phyloP scores from a whole-genome alignment of 2,797 vertebrate genomes.

The Oceanodroma leucorhoa region DNA sequence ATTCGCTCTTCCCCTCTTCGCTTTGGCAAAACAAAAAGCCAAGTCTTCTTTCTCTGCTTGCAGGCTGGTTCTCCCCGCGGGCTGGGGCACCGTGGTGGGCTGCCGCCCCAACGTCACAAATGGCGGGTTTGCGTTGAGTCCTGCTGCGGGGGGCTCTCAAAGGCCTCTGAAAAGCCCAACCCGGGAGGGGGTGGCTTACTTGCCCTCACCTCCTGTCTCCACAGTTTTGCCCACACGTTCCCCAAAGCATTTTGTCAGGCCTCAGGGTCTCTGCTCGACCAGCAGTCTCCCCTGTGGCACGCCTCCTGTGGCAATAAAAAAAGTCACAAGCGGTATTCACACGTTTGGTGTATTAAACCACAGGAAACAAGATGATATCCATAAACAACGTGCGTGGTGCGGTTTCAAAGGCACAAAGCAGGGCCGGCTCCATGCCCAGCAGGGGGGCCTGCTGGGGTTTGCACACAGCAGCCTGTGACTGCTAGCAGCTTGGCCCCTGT shows the following conservation, averaged over 20 bases:
- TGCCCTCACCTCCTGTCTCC: background rate
- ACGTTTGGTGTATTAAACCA: background rate
- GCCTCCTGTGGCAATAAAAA: fast-evolving
- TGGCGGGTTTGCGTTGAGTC: background rate
- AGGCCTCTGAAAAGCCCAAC: background rate
- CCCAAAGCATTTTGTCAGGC: background rate
- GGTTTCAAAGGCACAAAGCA: background rate
- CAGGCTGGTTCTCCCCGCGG: fast-evolving
- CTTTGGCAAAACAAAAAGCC: background rate
- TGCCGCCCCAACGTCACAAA: fast-evolving
- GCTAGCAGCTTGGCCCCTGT: fast-evolving
- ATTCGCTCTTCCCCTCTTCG: fast-evolving
- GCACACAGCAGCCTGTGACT: fast-evolving
- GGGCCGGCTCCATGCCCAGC: fast-evolving
- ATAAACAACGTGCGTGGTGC: fast-evolving
- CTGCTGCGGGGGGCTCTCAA: fast-evolving
- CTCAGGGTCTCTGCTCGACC: background rate
- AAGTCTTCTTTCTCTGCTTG: background rate
- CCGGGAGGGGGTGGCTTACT: background rate
- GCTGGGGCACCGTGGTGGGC: fast-evolving
- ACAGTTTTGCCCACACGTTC: fast-evolving
- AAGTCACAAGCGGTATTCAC: fast-evolving
- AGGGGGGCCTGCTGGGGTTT: fast-evolving
- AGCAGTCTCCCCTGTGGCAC: too few relatives aligned
- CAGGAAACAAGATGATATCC: background rate